These are phyloP conservation scores for Ailuropoda melanoleuca DNA, from an alignment of 2,113 vertebrate species.

Conservation along the genomic window DNA sequence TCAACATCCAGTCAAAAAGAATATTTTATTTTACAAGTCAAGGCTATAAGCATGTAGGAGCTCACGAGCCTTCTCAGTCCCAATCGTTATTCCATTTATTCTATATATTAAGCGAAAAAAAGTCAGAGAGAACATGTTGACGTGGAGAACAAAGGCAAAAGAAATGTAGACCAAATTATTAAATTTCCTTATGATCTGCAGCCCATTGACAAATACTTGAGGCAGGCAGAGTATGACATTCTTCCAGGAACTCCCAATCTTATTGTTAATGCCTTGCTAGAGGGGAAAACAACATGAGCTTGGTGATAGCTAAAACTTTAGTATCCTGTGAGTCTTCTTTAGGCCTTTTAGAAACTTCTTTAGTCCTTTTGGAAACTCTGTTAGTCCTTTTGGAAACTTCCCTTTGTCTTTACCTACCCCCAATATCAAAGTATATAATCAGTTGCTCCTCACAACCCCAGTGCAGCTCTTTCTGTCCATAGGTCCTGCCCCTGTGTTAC, in stretches of 20 bases:
- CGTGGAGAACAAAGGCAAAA: background rate
- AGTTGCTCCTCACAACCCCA: background rate
- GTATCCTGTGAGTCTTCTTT: background rate
- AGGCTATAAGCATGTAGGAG: background rate
- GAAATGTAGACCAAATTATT: background rate
- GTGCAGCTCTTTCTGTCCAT: background rate
- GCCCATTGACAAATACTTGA: background rate
- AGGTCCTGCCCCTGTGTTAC: background rate
- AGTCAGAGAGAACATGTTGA: background rate
- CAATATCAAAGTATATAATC: background rate
- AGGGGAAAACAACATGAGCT: background rate
- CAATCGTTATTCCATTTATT: background rate
- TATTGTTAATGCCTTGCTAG: background rate
- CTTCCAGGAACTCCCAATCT: background rate
- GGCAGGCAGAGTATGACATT: background rate
- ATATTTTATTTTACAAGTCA: conserved; percentile 48
- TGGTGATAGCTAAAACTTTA: background rate
- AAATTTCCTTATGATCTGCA: background rate
- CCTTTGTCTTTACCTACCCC: background rate
- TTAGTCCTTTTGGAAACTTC: background rate
- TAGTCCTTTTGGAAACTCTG: no score
- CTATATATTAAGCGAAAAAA: background rate
- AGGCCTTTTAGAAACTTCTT: background rate
- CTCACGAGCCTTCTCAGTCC: background rate
- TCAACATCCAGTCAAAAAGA: background rate